phyloP scores from a whole-genome alignment of 37 sponge, comb jelly and placozoan genomes.

The Haliclona indistincta region DNA sequence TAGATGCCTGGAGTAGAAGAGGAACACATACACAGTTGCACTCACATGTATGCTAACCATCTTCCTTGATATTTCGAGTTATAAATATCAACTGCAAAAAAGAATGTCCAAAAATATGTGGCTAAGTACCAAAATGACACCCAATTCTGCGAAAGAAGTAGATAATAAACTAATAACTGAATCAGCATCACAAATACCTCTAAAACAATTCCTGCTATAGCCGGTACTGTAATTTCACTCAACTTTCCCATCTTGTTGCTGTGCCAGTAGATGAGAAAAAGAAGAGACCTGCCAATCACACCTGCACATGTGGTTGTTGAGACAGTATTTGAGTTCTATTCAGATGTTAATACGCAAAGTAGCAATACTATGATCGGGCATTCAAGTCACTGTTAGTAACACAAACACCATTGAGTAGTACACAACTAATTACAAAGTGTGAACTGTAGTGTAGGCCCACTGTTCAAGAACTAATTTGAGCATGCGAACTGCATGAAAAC shows the following conservation, averaged over 20 bases:
- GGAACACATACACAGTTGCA: no score
- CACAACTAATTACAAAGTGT: no score
- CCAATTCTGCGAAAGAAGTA: constrained; percentile 23
- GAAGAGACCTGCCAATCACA: constrained; percentile 43
- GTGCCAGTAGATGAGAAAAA: constrained; percentile 47
- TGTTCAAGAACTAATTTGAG: no score
- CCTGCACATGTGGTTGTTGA: no score
- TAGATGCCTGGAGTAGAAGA: constrained; percentile 1
- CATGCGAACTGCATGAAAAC: no score
- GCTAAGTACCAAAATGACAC: constrained; percentile 62
- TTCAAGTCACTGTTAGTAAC: no score
- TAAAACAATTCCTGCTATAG: constrained; percentile 13
- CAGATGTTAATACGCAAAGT: no score
- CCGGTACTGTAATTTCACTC: neutral
- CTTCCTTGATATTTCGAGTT: constrained; percentile 49
- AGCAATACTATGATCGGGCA: no score
- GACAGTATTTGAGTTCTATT: no score
- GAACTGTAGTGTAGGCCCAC: no score
- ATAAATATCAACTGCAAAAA: constrained; percentile 65
- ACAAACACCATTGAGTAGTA: no score
- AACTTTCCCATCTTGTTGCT: constrained; percentile 9
- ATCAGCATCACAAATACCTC: neutral
- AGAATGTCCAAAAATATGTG: constrained; percentile 63
- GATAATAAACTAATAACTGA: neutral
- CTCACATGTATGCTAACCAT: constrained; percentile 18